Conservation (phyloP, 2,797 vertebrate genomes). For the Cercopithecus neglectus region DNA sequence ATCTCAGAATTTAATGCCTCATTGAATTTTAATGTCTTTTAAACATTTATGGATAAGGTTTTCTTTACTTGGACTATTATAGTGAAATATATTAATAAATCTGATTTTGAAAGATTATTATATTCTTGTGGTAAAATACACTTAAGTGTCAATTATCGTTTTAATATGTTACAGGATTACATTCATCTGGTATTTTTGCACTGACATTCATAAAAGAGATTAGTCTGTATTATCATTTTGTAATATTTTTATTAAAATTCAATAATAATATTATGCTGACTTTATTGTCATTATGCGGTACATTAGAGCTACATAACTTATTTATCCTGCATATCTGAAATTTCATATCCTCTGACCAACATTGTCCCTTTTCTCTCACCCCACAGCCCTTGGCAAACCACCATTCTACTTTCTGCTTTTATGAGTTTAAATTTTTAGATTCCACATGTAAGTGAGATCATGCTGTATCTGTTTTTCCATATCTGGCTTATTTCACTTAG, state of each 20-base stretch:
- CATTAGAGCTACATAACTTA: not conserved
- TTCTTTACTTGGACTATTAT: not conserved
- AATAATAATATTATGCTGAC: not conserved
- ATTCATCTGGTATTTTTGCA: not conserved
- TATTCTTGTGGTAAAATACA: not conserved
- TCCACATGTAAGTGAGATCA: not conserved
- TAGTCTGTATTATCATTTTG: not conserved
- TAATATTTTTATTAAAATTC: not conserved
- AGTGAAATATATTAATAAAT: not conserved
- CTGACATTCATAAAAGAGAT: not conserved
- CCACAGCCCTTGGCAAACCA: not conserved
- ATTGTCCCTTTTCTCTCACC: too few species aligned
- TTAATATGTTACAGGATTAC: not conserved
- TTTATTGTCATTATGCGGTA: not conserved
- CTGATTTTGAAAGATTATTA: not conserved
- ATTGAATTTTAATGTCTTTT: slow-evolving; percentile 10
- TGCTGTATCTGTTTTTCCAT: not conserved
- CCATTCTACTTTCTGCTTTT: not conserved
- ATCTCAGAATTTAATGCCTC: not conserved
- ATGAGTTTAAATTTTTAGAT: not conserved
- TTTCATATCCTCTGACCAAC: not conserved
- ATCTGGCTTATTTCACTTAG: not conserved
- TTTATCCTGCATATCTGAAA: not conserved
- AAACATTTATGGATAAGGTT: not conserved
- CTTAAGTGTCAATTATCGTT: not conserved